A percentile compares a stretch with the other conserved stretches of the same genome.
These are phyloP conservation scores for Eudemis profundana DNA, from an alignment of 2,888 invertebrate genomes.

Conservation along the genomic window DNA sequence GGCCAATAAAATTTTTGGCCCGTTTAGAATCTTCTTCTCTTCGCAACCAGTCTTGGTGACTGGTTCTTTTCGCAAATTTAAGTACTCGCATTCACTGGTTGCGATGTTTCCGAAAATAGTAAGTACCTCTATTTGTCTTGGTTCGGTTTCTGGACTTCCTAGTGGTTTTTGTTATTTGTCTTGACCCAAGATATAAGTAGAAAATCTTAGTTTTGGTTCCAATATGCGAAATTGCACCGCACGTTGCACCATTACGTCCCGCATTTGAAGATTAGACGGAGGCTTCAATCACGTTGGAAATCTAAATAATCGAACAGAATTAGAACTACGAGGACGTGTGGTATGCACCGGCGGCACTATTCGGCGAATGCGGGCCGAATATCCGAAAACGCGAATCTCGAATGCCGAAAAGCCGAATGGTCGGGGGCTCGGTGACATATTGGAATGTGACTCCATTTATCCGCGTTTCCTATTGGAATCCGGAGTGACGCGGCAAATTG, in stretches of 20 bases:
- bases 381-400: conserved; percentile 72
- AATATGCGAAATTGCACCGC: no score
- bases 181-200: no score
- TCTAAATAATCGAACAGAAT: conserved; percentile 28
- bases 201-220: no score
- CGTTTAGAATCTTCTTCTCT: no score
- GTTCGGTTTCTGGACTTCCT: no score
- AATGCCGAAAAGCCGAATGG: conserved; percentile 78
- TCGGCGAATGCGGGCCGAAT: conserved; percentile 55
- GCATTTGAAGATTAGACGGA: conserved; percentile 4
- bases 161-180: no score
- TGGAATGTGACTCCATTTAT: conserved; percentile 85
- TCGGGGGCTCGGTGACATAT: conserved; percentile 80
- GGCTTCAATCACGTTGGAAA: conserved; percentile 21
- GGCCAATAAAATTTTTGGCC: no score
- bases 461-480: conserved; percentile 84
- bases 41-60: no score
- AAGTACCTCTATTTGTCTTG: no score
- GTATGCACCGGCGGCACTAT: conserved; percentile 58
- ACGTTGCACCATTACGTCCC: background rate
- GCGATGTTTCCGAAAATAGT: no score
- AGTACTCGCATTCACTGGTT: no score
- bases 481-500: conserved; percentile 85
- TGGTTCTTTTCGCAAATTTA: no score
- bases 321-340: conserved; percentile 21